Conservation (phyloP, 2,888 invertebrate genomes). For the Drosophila peninsularis region DNA sequence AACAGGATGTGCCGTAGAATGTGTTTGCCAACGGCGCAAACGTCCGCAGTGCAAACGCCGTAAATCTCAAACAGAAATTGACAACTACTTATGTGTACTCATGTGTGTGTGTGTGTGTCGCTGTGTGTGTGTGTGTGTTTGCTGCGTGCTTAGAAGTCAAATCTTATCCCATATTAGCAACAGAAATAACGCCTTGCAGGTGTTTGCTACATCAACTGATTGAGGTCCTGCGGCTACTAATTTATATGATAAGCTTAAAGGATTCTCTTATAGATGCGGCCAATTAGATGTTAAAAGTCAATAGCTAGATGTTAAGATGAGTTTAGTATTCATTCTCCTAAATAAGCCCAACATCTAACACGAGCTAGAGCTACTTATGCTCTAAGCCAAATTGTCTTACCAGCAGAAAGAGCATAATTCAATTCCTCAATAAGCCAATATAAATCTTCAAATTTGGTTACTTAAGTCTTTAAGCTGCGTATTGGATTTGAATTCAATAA, state of each 20-base stretch:
- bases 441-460: not conserved
- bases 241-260: constrained; percentile 16
- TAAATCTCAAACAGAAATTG: constrained; percentile 68
- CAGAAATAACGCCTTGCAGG: constrained; percentile 49
- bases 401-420: not conserved
- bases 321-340: not conserved
- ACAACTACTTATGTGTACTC: constrained; percentile 64
- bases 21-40: constrained; percentile 53
- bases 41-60: constrained; percentile 32
- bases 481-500: not conserved
- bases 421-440: not conserved
- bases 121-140: constrained; percentile 17
- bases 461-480: not conserved
- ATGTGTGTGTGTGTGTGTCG: constrained; percentile 24
- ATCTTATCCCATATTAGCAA: constrained; percentile 55
- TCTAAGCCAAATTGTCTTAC: not conserved
- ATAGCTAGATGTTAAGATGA: not conserved
- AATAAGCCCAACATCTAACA: not conserved
- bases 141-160: constrained; percentile 15
- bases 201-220: constrained; percentile 48
- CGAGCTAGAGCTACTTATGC: not conserved
- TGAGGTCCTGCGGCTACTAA: constrained; percentile 20
- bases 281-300: not conserved
- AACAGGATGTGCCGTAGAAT: constrained; percentile 48
- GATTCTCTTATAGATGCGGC: not conserved